Base-by-base conservation (phyloP, 2,888 invertebrate genomes). In the Anarsia innoxiella region DNA sequence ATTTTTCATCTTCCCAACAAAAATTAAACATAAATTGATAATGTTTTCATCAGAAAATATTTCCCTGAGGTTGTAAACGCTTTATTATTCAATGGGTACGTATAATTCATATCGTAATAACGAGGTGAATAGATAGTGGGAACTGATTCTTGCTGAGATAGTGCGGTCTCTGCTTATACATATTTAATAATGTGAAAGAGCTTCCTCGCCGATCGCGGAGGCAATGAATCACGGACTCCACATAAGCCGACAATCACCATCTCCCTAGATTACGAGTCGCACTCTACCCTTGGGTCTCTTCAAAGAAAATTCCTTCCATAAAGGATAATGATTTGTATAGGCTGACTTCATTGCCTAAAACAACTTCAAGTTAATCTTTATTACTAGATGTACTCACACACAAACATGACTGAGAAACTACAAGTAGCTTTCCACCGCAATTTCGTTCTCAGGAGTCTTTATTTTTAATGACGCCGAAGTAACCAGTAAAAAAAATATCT, bases 281-380 rank as follows among this genome's bases (percentile, higher is more conserved):
- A 48, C 54, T 50, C 36, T 39, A 53, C 57, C 50, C 61, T 23
- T 36, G 54, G 59, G 59, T 43, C 49, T 53, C 47, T 47, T 57
- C 47, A 45, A 46, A 48, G 60, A 56, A 59, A 65, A 61, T 64
- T 65, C 52, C 41, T 46, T 42, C 51, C 56, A 53, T 66, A 59
- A 64, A 63, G 55, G 53, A 58, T 55, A 61, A 66, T 59, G 54
- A 62, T 65, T 67, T 62, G 62, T 56, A 51, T 48, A 40, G 39
- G 43, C 42, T 43, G 41, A 40, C 48, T 57, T 50, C 46, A 53
- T 48, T 44, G 41, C 42, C 39, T n/a, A n/a, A n/a, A n/a, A n/a
- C n/a, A n/a, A n/a, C n/a, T 34, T 44, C 38, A 37, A 13, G 25
- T 25, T 25, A 9, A 25, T n/a, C 2, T 25, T 25, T 25, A 19